phyloP scores from a whole-genome alignment of 1,140 invertebrate species.

The Probaryconus sp. region DNA sequence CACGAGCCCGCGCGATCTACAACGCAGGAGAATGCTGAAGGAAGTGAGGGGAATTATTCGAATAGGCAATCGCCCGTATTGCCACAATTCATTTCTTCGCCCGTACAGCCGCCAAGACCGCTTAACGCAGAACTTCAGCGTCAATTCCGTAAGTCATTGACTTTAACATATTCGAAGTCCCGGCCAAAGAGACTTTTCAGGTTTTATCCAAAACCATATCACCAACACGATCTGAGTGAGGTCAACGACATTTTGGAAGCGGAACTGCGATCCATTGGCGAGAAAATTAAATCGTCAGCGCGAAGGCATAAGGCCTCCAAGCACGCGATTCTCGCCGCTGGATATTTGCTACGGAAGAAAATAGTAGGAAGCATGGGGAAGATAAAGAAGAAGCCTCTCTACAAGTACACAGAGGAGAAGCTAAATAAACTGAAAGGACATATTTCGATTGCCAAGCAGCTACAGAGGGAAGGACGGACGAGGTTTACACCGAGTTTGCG shows the following conservation, averaged over 20 bases:
- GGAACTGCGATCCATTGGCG: neutral
- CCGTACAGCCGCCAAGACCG: too few relatives aligned
- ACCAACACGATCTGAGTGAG: neutral
- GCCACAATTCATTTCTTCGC: too few relatives aligned
- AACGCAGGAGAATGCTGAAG: too few relatives aligned
- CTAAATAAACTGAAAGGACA: neutral
- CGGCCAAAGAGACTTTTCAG: conserved; percentile 6
- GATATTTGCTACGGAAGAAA: conserved; percentile 10
- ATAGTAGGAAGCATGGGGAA: conserved; percentile 8
- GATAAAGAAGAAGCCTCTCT: neutral
- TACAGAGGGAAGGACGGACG: neutral
- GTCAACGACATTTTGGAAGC: neutral
- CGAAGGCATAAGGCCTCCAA: conserved; percentile 10
- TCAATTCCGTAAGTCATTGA: neutral
- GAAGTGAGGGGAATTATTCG: too few relatives aligned
- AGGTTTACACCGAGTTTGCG: neutral
- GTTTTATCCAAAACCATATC: neutral
- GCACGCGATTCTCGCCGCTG: conserved; percentile 13
- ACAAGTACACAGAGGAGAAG: neutral
- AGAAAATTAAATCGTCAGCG: too few relatives aligned
- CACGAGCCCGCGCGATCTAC: too few relatives aligned
- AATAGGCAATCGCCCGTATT: too few relatives aligned
- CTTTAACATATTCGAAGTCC: conserved; percentile 9
- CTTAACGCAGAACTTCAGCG: too few relatives aligned
- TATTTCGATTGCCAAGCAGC: neutral